phyloP scores from a whole-genome alignment of 1,140 invertebrate species.

The Euwallacea similis region DNA sequence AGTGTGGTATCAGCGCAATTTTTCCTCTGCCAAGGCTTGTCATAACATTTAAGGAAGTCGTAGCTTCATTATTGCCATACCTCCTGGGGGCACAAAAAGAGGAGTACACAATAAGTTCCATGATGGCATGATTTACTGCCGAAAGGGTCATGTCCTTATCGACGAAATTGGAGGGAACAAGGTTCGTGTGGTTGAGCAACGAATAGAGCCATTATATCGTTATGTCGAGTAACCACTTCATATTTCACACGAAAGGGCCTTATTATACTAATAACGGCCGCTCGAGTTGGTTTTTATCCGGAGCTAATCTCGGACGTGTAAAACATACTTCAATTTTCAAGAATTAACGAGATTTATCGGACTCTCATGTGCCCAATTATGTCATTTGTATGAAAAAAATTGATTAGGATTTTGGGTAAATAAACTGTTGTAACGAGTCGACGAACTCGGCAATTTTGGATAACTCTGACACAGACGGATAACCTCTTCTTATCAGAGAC shows the following conservation, averaged over 20 bases:
- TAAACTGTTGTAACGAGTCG: background rate
- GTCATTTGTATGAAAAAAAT: background rate
- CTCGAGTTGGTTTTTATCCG: conserved; percentile 6
- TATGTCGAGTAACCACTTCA: conserved; percentile 25
- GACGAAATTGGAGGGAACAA: conserved; percentile 19
- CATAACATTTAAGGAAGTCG: too few species aligned
- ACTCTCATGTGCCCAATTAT: background rate
- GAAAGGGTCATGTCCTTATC: conserved; percentile 20
- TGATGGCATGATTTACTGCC: conserved; percentile 14
- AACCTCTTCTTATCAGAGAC: too few species aligned
- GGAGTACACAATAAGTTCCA: background rate
- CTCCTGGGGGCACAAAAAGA: too few species aligned
- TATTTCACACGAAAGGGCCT: conserved; percentile 19
- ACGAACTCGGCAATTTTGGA: background rate
- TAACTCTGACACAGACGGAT: too few species aligned
- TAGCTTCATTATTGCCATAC: too few species aligned
- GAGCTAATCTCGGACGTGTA: background rate
- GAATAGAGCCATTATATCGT: conserved; percentile 26
- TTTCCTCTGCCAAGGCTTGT: background rate
- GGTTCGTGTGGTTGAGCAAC: conserved; percentile 23
- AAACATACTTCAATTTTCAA: conserved; percentile 11
- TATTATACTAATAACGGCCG: conserved; percentile 15
- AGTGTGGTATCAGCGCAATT: conserved; percentile 9
- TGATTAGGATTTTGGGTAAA: background rate
- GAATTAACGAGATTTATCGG: background rate